Evolutionary conservation across 2,888 invertebrate species (phyloP).

Genomic region (Cataglyphis altisquamis): DNA sequence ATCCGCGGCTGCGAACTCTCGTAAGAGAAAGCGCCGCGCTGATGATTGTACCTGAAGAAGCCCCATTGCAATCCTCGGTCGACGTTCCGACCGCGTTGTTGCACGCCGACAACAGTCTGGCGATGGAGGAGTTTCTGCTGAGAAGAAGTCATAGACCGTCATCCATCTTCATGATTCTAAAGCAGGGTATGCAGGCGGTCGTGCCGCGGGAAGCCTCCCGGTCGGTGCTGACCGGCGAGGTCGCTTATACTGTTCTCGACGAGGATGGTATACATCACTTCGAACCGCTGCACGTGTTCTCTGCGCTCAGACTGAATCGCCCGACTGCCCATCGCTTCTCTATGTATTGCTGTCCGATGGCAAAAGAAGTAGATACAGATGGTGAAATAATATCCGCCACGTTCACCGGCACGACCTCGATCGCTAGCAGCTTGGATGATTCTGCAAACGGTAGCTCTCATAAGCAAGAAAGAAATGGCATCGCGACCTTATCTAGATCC

Average conservation of each 20-base stretch:
- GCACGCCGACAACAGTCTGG: constrained; percentile 90
- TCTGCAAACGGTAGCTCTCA: constrained; percentile 84
- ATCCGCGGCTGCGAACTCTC: constrained; percentile 90
- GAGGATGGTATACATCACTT: constrained; percentile 92
- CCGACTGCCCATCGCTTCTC: constrained; percentile 90
- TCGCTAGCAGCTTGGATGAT: constrained; percentile 84
- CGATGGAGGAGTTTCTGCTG: constrained; percentile 92
- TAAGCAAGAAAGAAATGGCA: constrained; percentile 75
- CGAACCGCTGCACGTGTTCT: constrained; percentile 92
- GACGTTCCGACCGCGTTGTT: constrained; percentile 91
- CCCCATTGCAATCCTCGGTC: constrained; percentile 89
- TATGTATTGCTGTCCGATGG: constrained; percentile 89
- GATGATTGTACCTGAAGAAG: constrained; percentile 90
- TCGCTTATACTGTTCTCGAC: constrained; percentile 92
- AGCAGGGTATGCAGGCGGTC: constrained; percentile 91
- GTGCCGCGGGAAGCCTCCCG: constrained; percentile 92
- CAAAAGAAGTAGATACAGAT: constrained; percentile 87
- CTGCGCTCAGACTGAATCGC: constrained; percentile 90
- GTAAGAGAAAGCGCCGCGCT: constrained; percentile 92
- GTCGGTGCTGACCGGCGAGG: constrained; percentile 91
- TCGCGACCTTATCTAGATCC: constrained; percentile 75
- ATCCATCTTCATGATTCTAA: constrained; percentile 90
- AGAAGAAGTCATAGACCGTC: constrained; percentile 88
- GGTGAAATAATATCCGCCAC: constrained; percentile 79
- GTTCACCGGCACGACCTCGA: constrained; percentile 79